These are phyloP conservation scores for Numenius phaeopus DNA, from an alignment of 2,797 vertebrate species.

Conservation along the genomic window DNA sequence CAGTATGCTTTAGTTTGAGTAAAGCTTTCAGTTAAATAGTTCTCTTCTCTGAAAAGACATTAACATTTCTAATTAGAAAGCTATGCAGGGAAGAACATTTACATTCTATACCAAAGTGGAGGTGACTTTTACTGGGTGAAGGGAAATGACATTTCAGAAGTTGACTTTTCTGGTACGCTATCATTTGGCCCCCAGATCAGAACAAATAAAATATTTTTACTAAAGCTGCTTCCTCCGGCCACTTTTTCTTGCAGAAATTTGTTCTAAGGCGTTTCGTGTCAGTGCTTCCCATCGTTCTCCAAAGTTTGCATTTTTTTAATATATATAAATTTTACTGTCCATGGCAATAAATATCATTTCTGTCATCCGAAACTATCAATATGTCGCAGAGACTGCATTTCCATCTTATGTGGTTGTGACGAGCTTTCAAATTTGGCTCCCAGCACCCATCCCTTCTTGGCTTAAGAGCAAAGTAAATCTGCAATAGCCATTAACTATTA, in stretches of 20 bases:
- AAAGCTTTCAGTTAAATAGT: neutral
- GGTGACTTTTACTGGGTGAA: neutral
- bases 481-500: conserved; percentile 62
- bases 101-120: neutral
- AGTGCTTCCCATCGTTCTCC: conserved; percentile 44
- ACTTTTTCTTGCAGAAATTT: conserved; percentile 48
- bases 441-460: conserved; percentile 66
- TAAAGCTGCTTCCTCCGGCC: conserved; percentile 40
- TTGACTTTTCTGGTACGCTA: neutral
- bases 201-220: conserved; percentile 60
- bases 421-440: conserved; percentile 73
- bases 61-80: conserved; percentile 4
- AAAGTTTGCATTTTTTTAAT: conserved; percentile 66
- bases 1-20: neutral
- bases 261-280: conserved; percentile 59
- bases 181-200: conserved; percentile 42
- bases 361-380: conserved; percentile 71
- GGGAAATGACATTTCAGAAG: conserved; percentile 5
- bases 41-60: neutral
- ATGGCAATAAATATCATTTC: conserved; percentile 71
- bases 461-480: conserved; percentile 63
- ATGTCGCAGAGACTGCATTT: conserved; percentile 62
- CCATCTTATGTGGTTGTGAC: conserved; percentile 42
- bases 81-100: neutral
- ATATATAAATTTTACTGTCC: conserved; percentile 71